Conservation (phyloP, 1,140 invertebrate species). For the Neuroterus valhalla region DNA sequence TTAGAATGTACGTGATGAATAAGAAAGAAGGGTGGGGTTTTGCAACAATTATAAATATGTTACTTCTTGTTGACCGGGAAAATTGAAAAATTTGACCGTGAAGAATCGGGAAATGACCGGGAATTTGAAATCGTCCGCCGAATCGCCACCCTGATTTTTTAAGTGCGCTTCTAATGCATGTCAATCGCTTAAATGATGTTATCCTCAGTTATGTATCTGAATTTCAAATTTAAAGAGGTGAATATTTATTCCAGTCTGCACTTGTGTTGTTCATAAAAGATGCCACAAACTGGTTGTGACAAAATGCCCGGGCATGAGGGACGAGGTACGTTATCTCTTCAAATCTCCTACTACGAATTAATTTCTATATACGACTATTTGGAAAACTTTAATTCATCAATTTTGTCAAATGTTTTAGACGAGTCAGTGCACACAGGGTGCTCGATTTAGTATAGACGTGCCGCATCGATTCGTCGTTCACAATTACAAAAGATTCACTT, state of each 20-base stretch:
- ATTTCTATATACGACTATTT: background rate
- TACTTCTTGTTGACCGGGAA: too few relatives aligned
- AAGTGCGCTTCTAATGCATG: conserved; percentile 20
- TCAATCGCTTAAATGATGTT: conserved; percentile 1
- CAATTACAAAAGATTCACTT: conserved; percentile 97
- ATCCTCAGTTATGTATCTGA: background rate
- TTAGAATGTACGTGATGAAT: too few relatives aligned
- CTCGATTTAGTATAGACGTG: conserved; percentile 98
- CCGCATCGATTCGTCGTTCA: conserved; percentile 96
- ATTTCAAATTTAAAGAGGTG: background rate
- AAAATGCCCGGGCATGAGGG: conserved; percentile 96
- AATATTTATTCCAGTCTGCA: conserved; percentile 88
- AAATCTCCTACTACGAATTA: conserved; percentile 40
- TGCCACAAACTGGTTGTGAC: conserved; percentile 96
- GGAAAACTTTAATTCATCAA: background rate
- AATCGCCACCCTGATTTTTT: too few relatives aligned
- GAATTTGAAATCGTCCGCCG: too few relatives aligned
- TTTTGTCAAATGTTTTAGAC: conserved; percentile 64
- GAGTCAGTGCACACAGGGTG: conserved; percentile 75
- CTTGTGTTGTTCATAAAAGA: conserved; percentile 97
- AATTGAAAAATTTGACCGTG: too few relatives aligned
- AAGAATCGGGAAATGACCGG: too few relatives aligned
- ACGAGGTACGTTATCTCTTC: conserved; percentile 79
- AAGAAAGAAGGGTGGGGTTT: too few relatives aligned
- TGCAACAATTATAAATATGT: too few relatives aligned